Evolutionary conservation across 2,888 invertebrate species (phyloP).

Genomic region (Ectropis crepuscularia): DNA sequence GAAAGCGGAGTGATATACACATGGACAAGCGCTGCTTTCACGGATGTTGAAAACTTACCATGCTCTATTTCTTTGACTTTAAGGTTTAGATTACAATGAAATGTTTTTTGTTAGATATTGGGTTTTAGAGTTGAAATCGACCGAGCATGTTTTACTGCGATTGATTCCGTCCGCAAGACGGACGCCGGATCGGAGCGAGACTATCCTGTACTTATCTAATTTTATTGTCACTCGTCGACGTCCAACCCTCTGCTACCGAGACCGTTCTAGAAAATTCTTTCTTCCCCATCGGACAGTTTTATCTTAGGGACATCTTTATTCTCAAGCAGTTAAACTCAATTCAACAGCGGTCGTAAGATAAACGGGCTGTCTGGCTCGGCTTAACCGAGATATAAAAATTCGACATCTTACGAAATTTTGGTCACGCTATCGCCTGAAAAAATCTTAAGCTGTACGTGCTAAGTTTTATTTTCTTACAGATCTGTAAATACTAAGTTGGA

Average conservation of each 20-base stretch:
- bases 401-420: conserved; percentile 51
- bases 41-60: conserved; percentile 21
- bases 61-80: conserved; percentile 37
- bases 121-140: conserved; percentile 52
- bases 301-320: conserved; percentile 79
- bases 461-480: conserved; percentile 35
- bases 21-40: conserved; percentile 49
- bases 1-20: conserved; percentile 72
- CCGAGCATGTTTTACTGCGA: conserved; percentile 80
- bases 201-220: conserved; percentile 83
- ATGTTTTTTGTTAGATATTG: conserved; percentile 36
- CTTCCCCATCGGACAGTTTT: conserved; percentile 68
- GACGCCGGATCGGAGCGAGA: conserved; percentile 66
- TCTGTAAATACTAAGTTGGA: conserved; percentile 24
- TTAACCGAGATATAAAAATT: conserved; percentile 56
- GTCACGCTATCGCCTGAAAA: conserved; percentile 41
- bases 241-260: conserved; percentile 68
- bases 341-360: conserved; percentile 70
- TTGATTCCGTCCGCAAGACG: conserved; percentile 80
- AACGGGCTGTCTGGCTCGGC: conserved; percentile 55
- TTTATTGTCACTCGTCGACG: conserved; percentile 80
- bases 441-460: conserved; percentile 34
- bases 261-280: conserved; percentile 72
- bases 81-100: conserved; percentile 52
- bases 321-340: conserved; percentile 77